These are phyloP conservation scores for Halcyon smyrnensis DNA, from an alignment of 2,797 vertebrate genomes.

Conservation along the genomic window DNA sequence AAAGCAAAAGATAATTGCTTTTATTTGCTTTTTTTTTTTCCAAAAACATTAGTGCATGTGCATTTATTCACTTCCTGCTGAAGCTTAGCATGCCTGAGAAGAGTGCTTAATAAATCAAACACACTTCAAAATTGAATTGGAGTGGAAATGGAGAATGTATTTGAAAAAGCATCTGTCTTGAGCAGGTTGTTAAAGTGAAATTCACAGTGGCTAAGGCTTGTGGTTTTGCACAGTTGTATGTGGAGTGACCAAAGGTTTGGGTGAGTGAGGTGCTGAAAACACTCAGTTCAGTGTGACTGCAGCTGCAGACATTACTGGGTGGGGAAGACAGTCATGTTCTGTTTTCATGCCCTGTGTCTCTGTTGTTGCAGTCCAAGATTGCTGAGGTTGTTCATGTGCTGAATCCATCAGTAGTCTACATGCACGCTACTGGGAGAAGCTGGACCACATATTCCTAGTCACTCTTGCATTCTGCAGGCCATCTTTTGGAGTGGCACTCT, in stretches of 20 bases:
- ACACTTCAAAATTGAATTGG: neutral
- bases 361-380: neutral
- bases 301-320: neutral
- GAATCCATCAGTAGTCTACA: neutral
- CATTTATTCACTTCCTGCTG: neutral
- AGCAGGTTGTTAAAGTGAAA: neutral
- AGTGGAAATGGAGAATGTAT: neutral
- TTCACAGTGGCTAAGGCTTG: neutral
- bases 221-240: neutral
- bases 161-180: neutral
- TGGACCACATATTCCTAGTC: neutral
- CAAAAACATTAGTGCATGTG: neutral
- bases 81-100: neutral
- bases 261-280: neutral
- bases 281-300: neutral
- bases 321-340: neutral
- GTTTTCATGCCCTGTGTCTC: neutral
- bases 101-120: neutral
- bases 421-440: neutral
- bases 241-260: neutral
- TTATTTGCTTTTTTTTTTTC: neutral
- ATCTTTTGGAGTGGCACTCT: no score
- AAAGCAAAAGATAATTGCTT: neutral
- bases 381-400: neutral
- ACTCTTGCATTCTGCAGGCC: neutral